These are phyloP conservation scores for Drosophila tropicalis DNA, from an alignment of 1,140 invertebrate genomes.

Conservation along the genomic window DNA sequence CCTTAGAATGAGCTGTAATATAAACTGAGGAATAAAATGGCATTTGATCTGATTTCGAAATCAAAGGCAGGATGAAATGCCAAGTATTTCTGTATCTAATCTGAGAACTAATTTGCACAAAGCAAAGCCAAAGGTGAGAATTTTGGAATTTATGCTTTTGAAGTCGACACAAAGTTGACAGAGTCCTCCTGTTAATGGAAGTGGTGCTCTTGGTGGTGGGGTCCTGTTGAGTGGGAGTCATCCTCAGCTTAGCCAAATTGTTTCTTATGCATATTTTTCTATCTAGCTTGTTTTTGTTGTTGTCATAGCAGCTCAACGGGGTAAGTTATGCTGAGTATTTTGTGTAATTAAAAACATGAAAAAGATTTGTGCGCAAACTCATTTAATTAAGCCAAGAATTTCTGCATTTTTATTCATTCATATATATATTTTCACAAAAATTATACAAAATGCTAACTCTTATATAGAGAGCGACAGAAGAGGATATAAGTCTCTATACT, in stretches of 20 bases:
- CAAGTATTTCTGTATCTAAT: conserved; percentile 18
- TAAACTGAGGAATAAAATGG: not conserved
- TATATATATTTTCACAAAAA: conserved; percentile 29
- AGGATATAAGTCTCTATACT: too few relatives aligned
- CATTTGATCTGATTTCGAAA: not conserved
- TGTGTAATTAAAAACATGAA: conserved; percentile 66
- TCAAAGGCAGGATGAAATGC: conserved; percentile 4
- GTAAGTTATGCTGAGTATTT: conserved; percentile 56
- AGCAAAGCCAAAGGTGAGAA: conserved; percentile 8
- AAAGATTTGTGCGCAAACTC: conserved; percentile 60
- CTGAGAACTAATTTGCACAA: conserved; percentile 18
- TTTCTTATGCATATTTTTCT: conserved; percentile 50
- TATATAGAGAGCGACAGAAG: too few relatives aligned
- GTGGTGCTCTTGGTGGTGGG: not conserved
- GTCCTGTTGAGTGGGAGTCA: not conserved
- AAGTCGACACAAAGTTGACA: conserved; percentile 21
- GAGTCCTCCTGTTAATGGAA: not conserved
- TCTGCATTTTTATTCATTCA: conserved; percentile 29
- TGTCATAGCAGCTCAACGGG: conserved; percentile 34
- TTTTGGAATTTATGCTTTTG: conserved; percentile 18
- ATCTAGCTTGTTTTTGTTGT: conserved; percentile 25
- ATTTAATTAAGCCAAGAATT: conserved; percentile 53
- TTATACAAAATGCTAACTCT: not conserved
- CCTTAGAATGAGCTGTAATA: not conserved
- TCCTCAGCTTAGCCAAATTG: conserved; percentile 48